Conservation (phyloP, 2,888 invertebrate species). For the Trichopoda pennipes region DNA sequence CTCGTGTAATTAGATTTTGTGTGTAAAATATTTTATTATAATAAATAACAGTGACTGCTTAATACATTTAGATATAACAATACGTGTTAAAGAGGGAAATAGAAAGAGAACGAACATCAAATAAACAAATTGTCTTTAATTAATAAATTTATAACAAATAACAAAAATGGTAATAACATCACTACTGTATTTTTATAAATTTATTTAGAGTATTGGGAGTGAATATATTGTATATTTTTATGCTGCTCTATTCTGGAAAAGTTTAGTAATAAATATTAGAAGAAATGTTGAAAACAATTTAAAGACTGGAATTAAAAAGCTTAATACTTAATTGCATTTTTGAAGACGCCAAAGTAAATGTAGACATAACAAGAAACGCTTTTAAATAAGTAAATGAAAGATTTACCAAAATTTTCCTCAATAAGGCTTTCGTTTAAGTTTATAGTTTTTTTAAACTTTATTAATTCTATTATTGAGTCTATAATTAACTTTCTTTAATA, state of each 20-base stretch:
- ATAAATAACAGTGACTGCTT: slow-evolving; percentile 40
- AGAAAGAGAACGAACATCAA: slow-evolving; percentile 25
- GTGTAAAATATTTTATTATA: slow-evolving; percentile 46
- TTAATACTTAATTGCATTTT: too few relatives aligned
- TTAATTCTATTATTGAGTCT: slow-evolving; percentile 20
- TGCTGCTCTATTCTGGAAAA: slow-evolving; percentile 3
- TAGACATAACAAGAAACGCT: too few relatives aligned
- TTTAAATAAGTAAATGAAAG: too few relatives aligned
- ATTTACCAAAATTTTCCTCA: neutral
- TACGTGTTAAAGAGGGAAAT: neutral
- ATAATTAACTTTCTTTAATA: too few relatives aligned
- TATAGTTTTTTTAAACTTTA: neutral
- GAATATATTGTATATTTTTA: neutral
- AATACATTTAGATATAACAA: neutral
- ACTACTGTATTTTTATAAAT: neutral
- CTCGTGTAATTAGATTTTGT: slow-evolving; percentile 47
- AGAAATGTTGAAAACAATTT: too few relatives aligned
- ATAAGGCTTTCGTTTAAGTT: slow-evolving; percentile 1
- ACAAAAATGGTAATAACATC: neutral
- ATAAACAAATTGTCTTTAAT: slow-evolving; percentile 61
- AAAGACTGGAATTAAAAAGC: too few relatives aligned
- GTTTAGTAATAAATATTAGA: too few relatives aligned
- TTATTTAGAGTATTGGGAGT: neutral
- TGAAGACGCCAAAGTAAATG: too few relatives aligned
- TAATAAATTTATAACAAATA: slow-evolving; percentile 56